Conservation (phyloP, 2,113 vertebrate genomes). For the Gopherus evgoodei region DNA sequence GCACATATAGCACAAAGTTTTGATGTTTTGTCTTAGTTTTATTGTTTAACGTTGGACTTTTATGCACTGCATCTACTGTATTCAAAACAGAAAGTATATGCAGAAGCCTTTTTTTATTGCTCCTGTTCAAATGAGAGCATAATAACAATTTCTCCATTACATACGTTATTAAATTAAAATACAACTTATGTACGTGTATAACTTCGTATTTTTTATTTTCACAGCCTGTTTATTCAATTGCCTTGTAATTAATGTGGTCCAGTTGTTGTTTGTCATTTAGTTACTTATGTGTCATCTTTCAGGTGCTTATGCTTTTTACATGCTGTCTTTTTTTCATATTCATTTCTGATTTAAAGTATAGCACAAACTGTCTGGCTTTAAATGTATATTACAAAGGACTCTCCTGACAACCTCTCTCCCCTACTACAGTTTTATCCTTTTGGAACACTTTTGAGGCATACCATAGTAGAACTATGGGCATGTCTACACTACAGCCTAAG, state of each 20-base stretch:
- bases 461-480: neutral
- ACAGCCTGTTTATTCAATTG: neutral
- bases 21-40: neutral
- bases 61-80: neutral
- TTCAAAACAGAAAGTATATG: neutral
- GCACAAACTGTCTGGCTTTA: neutral
- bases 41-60: neutral
- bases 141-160: neutral
- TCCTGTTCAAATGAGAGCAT: neutral
- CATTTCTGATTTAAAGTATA: neutral
- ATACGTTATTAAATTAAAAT: neutral
- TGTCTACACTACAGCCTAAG: too few relatives aligned
- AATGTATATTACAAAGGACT: neutral
- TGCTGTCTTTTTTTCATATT: slow-evolving; percentile 9
- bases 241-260: neutral
- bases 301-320: neutral
- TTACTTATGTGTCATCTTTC: neutral
- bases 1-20: neutral
- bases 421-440: neutral
- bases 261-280: neutral
- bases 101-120: neutral
- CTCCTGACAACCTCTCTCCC: neutral
- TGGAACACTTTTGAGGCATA: slow-evolving; percentile 19
- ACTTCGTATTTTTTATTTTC: neutral
- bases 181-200: neutral